Percentiles rank a stretch among this genome's conserved stretches.
Conservation (phyloP, 2,113 vertebrate species). For the Dromiciops gliroides region DNA sequence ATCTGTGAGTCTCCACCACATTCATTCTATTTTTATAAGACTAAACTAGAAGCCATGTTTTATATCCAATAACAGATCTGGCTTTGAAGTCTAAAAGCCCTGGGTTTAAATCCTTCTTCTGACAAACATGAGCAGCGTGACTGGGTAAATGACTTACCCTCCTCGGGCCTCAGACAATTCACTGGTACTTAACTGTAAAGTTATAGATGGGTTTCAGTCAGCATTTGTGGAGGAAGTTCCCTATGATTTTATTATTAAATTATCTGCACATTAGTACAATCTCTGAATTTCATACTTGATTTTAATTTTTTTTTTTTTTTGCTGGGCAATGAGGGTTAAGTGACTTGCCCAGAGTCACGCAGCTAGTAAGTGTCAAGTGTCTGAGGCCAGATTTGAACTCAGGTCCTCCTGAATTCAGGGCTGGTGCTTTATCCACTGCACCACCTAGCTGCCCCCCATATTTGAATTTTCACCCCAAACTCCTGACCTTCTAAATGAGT, state of each 20-base stretch:
- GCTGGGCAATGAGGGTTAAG: too few relatives aligned
- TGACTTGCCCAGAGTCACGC: too few relatives aligned
- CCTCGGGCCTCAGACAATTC: background rate
- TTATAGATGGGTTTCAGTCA: background rate
- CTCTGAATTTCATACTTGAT: background rate
- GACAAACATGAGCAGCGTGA: background rate
- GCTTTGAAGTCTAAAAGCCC: too few relatives aligned
- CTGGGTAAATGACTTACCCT: background rate
- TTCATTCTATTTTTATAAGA: background rate
- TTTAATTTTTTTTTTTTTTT: too few relatives aligned
- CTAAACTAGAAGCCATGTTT: background rate
- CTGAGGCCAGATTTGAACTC: too few relatives aligned
- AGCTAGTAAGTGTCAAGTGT: too few relatives aligned
- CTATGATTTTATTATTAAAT: background rate
- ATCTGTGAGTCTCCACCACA: background rate
- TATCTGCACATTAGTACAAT: background rate
- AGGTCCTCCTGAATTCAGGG: too few relatives aligned
- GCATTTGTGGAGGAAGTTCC: background rate
- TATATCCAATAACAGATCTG: background rate
- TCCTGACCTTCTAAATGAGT: background rate
- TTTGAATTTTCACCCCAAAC: background rate
- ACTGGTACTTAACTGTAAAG: background rate
- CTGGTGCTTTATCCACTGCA: too few relatives aligned
- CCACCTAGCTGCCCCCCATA: too few relatives aligned
- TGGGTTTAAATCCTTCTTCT: background rate